Evolutionary conservation across 2,797 vertebrate genomes (phyloP), one percentile per base, ranked within the genome.

Genomic region (Falco peregrinus): DNA sequence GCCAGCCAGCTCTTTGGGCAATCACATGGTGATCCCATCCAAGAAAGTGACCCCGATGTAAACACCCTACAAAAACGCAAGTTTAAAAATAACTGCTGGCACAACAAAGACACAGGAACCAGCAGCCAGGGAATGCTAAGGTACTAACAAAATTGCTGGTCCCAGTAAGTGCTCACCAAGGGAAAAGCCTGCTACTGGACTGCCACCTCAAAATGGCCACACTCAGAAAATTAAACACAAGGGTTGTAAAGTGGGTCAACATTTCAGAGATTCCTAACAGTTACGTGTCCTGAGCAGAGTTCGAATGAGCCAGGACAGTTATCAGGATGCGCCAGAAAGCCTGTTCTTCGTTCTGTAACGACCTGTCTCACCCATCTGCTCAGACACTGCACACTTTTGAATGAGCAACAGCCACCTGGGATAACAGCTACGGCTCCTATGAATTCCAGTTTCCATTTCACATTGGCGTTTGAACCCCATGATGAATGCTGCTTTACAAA

Each of bases 371-470:
- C 5, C 41, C 43, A 16, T 4, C 33, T n/a, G 54, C 57, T 76
- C 57, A 57, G 29, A 20, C 1, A 1, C 1, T 13, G 5, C 24
- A 59, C 0, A 0, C 7, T n/a, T 67, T 26, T 56, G 14, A 90
- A 54, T 35, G 63, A 57, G 50, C 2, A 57, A 43, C 28, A 84
- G 77, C 37, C 85, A 18, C 37, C 25, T 22, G 16, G 50, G 17
- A 4, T 43, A 73, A 57, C 2, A 47, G 54, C 45, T 21, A 15
- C 0, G 0, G 59, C 41, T 65, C 60, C 54, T 18, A 4, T 24
- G 11, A 45, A 47, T 11, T 21, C 37, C 51, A 75, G 21, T 16
- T 71, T 24, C 45, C 8, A 6, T 41, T 53, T 68, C 39, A 57
- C 13, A 5, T 0, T 26, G 37, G 43, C 47, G 54, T 50, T 88